A percentile compares a stretch with the other conserved stretches of the same genome.
These are phyloP conservation scores for Setipinna tenuifilis DNA, from an alignment of 2,797 vertebrate species.

Conservation along the genomic window DNA sequence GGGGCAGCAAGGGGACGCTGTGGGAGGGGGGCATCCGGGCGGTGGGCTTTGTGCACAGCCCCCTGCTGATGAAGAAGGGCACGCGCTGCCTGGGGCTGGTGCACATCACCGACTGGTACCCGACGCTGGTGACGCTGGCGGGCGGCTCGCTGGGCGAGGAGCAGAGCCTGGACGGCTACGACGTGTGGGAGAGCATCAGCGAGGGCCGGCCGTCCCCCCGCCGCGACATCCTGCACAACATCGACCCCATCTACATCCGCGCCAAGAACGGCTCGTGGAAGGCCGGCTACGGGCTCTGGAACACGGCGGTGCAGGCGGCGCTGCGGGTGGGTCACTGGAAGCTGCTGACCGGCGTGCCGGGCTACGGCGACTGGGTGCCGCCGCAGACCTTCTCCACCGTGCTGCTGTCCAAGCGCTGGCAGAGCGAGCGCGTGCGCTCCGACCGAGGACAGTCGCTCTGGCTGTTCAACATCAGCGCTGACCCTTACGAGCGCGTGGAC, in stretches of 20 bases:
- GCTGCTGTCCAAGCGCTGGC: constrained; percentile 86
- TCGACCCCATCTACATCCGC: constrained; percentile 92
- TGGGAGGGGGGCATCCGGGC: constrained; percentile 96
- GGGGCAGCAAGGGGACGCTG: constrained; percentile 93
- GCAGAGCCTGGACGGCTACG: constrained; percentile 89
- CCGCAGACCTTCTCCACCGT: constrained; percentile 92
- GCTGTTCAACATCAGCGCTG: constrained; percentile 96
- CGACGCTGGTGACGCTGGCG: constrained; percentile 89
- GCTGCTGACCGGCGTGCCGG: constrained; percentile 91
- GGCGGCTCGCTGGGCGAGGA: constrained; percentile 90
- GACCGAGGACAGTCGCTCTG: constrained; percentile 89
- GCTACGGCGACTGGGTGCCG: constrained; percentile 95
- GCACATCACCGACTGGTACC: constrained; percentile 98
- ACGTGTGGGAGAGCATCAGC: constrained; percentile 95
- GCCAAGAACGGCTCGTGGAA: constrained; percentile 94
- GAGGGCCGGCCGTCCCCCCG: constrained; percentile 91
- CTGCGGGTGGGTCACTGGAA: constrained; percentile 95
- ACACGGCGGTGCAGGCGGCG: constrained; percentile 92
- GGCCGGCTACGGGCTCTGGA: constrained; percentile 93
- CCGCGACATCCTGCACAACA: constrained; percentile 95
- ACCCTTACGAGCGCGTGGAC: constrained; percentile 93
- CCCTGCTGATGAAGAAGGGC: constrained; percentile 86
- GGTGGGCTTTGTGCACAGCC: constrained; percentile 95
- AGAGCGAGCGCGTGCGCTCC: constrained; percentile 86
- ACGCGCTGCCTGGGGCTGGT: constrained; percentile 87